Base-by-base conservation (phyloP, 2,888 invertebrate genomes). In the Enoplolaimus lenunculus region DNA sequence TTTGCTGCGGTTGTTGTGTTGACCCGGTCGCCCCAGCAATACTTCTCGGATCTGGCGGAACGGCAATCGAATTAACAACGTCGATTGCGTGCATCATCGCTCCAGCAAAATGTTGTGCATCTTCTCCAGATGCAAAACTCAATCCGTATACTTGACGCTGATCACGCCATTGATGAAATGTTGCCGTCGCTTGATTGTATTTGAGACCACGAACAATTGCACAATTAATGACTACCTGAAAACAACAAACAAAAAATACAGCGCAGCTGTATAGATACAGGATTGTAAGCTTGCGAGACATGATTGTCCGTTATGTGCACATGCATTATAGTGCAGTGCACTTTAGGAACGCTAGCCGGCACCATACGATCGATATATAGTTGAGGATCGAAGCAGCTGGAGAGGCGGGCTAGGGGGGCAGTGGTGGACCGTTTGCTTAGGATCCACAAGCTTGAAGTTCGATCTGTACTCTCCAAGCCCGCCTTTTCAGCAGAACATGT, bases 111-210 rank as follows among this genome's bases (percentile, higher is more conserved):
- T 89, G 88, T 81, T 93, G 93, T 1, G 95, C 94, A 83, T 97
- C 95, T 81, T 94, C 93, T 81, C 91, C 89, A 81, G 90, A 91
- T 75, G 93, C 91, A 85, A 97, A 97, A 84, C 95, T 97, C 76
- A 97, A 87, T 68, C 97, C 97, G 83, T 95, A 97, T 2, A 82
- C 81, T 81, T 89, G 91, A 77, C 93, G 88, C 81, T 91, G 91
- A 85, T 98, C 97, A 75, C 97, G 86, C 98, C 98, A 98, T 83
- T 98, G 97, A 83, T 98, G 97, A 85, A 98, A 98, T 75, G 94
- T 97, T 34, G 90, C 89, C 70, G 95, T 97, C 35, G 98, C 97
- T 84, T 94, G 93, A 85, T 97, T 95, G 86, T 98, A 98, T 84
- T 97, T 97, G 77, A 97, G 87, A 73, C 93, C 93, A 82, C 93